Base-by-base conservation (phyloP, 2,797 vertebrate genomes). In the Chrysocyon brachyurus region DNA sequence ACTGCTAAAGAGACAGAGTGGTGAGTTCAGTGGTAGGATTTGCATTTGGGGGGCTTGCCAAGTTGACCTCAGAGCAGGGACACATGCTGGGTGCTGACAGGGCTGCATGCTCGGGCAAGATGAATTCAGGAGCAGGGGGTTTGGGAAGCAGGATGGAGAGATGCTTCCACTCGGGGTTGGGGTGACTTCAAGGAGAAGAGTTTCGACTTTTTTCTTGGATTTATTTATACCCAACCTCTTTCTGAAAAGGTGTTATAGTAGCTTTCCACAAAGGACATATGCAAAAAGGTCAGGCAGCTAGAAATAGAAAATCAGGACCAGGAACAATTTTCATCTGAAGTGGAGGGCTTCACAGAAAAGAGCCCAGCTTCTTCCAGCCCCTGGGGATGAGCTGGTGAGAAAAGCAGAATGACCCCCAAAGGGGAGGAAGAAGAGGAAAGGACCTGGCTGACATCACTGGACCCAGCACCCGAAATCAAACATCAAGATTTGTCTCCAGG, bases 171-270 rank as follows among this genome's bases (percentile, higher is more conserved):
- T 40, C 0, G 5, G 63, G 46, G 61, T 96, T 68, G 75, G 31
- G 90, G 88, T 96, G 96, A 96, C 88, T 97, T 97, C 90, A 96
- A 96, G 96, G 84, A 97, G 96, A 95, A 91, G 75, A 78, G 12
- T 90, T 90, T 96, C 0, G 1, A 70, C 77, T 92, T 94, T 84
- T 94, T 85, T 77, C 93, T 96, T 86, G 82, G 46, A 61, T 96
- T 96, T 97, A 98, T 98, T 97, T 98, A 97, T 97, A 95, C 87
- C 52, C 77, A 95, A 78, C 57, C 66, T 96, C 94, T 88, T 88
- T 97, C 97, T 96, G 19, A 91, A 97, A 96, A 95, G 92, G 95
- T 97, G 85, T 88, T 94, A 83, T 17, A 79, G 87, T 90, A 85
- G 85, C 84, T 97, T 97, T 94, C 96, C 91, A 96, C 95, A 97